Evolutionary conservation across 2,888 invertebrate genomes (phyloP).

Genomic region (Bellardia pandia): DNA sequence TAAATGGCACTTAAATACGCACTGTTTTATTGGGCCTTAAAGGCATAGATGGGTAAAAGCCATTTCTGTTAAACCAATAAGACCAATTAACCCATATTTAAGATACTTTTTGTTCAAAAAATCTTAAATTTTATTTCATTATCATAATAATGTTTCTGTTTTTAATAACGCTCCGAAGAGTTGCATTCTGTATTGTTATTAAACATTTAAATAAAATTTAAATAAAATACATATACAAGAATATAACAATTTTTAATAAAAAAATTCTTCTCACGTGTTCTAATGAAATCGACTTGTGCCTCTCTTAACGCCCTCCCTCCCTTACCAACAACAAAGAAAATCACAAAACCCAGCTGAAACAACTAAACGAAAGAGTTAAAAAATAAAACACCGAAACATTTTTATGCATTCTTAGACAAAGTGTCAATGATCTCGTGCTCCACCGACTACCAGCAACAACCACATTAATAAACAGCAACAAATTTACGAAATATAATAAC

Average conservation of each 20-base stretch:
- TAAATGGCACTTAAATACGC: no score
- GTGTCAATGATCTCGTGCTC: constrained; percentile 80
- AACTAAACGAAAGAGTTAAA: constrained; percentile 31
- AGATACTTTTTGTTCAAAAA: background rate
- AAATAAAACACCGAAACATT: constrained; percentile 57
- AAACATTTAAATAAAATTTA: constrained; percentile 35
- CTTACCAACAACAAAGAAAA: constrained; percentile 17
- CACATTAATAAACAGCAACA: constrained; percentile 54
- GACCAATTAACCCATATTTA: background rate
- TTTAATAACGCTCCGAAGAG: constrained; percentile 49
- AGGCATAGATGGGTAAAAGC: no score
- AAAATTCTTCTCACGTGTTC: constrained; percentile 69
- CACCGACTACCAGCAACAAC: constrained; percentile 66
- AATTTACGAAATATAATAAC: constrained; percentile 55
- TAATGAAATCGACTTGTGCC: constrained; percentile 49
- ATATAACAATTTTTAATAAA: constrained; percentile 30
- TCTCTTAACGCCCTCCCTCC: background rate
- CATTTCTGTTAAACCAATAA: no score
- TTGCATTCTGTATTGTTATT: constrained; percentile 44
- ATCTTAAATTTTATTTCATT: constrained; percentile 13
- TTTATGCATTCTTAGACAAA: constrained; percentile 81
- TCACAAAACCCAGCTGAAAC: constrained; percentile 33
- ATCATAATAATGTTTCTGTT: constrained; percentile 52
- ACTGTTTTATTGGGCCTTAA: no score
- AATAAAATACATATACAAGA: no score